These are phyloP conservation scores for Hyaena hyaena DNA, from an alignment of 2,113 vertebrate species.

Conservation along the genomic window DNA sequence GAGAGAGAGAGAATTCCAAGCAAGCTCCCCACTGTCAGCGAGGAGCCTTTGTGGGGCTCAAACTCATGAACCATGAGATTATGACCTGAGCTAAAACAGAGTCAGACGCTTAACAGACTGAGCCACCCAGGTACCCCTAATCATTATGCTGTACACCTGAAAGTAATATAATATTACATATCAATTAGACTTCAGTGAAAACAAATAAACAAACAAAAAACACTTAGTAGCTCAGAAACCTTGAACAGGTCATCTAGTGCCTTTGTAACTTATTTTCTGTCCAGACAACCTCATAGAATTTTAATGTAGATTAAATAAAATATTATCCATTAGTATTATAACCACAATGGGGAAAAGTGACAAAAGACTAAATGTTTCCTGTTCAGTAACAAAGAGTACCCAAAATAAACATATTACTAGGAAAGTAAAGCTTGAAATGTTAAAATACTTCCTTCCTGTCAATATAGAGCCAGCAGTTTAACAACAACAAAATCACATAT, in stretches of 20 bases:
- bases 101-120: too few species aligned
- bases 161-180: neutral
- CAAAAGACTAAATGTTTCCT: neutral
- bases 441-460: constrained; percentile 13
- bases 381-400: neutral
- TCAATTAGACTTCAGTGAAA: neutral
- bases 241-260: neutral
- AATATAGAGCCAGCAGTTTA: neutral
- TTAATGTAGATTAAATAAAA: constrained; percentile 35
- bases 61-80: too few species aligned
- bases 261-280: neutral
- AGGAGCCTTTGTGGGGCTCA: too few species aligned
- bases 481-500: neutral
- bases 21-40: too few species aligned
- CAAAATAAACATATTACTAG: neutral
- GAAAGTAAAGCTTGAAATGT: constrained; percentile 18
- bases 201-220: neutral
- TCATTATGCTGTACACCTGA: neutral
- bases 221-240: neutral
- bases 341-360: neutral
- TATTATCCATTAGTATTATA: neutral
- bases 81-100: too few species aligned
- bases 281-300: neutral
- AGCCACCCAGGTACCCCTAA: neutral
- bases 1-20: too few species aligned